A percentile compares a stretch with the other conserved stretches of the same genome.
Evolutionary conservation across 1,140 invertebrate genomes (phyloP).

Genomic region (Rhopalosiphum padi): DNA sequence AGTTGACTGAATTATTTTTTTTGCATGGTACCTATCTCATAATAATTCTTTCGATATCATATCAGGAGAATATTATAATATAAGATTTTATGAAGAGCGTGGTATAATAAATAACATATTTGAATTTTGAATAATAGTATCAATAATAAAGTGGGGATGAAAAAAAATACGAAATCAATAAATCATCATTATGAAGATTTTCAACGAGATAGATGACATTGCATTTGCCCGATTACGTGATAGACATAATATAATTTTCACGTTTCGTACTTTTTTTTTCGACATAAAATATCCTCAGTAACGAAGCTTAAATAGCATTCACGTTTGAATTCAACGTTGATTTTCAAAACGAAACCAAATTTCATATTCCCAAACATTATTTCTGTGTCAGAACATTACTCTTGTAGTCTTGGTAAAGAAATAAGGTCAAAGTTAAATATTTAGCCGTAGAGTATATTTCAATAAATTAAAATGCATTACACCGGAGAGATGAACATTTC

Average conservation of each 20-base stretch:
- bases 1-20: neutral
- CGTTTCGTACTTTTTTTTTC: neutral
- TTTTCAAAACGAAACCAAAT: neutral
- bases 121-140: slow-evolving; percentile 11
- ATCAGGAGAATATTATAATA: neutral
- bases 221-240: slow-evolving; percentile 16
- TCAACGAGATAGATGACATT: neutral
- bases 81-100: neutral
- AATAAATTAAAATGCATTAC: neutral
- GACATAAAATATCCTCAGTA: neutral
- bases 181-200: slow-evolving; percentile 23
- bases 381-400: neutral
- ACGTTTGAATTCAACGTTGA: neutral
- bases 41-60: neutral
- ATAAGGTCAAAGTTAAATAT: neutral
- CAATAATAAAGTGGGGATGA: neutral
- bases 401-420: neutral
- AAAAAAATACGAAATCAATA: neutral
- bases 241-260: slow-evolving; percentile 25
- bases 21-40: neutral
- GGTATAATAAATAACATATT: neutral
- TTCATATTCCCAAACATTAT: neutral
- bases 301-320: neutral
- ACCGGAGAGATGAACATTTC: neutral
- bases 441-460: neutral